A percentile compares a stretch with the other conserved stretches of the same genome.
These are phyloP conservation scores for Tinea pellionella DNA, from an alignment of 2,888 invertebrate species.

Conservation along the genomic window DNA sequence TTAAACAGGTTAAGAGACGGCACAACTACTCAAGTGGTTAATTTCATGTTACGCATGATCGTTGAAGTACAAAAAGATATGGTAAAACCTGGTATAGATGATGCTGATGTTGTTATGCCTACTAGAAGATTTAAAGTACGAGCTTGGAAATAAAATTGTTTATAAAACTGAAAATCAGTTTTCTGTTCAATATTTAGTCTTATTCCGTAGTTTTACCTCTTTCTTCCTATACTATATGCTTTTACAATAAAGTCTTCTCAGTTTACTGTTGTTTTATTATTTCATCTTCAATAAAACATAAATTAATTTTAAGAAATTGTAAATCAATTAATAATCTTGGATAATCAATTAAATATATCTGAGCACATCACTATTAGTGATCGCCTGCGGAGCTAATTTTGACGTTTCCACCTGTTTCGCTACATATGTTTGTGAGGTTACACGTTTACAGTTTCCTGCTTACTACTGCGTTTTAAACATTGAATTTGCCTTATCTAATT, in stretches of 20 bases:
- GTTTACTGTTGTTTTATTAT: too few species aligned
- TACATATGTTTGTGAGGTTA: background rate
- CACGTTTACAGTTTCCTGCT: conserved; percentile 11
- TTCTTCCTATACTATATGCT: too few species aligned
- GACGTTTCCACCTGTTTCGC: conserved; percentile 10
- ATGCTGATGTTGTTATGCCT: conserved; percentile 48
- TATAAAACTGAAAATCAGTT: background rate
- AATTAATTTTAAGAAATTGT: too few species aligned
- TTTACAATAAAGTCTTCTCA: too few species aligned
- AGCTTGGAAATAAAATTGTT: conserved; percentile 47
- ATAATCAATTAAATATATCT: background rate
- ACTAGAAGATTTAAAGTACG: conserved; percentile 43
- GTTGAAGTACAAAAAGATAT: conserved; percentile 61
- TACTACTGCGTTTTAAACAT: background rate
- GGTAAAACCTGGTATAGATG: conserved; percentile 45
- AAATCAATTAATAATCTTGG: too few species aligned
- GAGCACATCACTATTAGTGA: background rate
- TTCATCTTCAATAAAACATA: too few species aligned
- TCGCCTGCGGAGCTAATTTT: background rate
- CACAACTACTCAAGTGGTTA: conserved; percentile 59
- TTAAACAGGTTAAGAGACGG: conserved; percentile 58
- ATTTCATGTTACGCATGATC: conserved; percentile 63
- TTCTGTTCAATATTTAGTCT: background rate
- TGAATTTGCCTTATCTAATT: background rate
- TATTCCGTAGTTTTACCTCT: too few species aligned